Percentiles rank a stretch among this genome's conserved stretches.
Evolutionary conservation across 2,113 vertebrate species (phyloP).

Genomic region (Mustela nigripes): DNA sequence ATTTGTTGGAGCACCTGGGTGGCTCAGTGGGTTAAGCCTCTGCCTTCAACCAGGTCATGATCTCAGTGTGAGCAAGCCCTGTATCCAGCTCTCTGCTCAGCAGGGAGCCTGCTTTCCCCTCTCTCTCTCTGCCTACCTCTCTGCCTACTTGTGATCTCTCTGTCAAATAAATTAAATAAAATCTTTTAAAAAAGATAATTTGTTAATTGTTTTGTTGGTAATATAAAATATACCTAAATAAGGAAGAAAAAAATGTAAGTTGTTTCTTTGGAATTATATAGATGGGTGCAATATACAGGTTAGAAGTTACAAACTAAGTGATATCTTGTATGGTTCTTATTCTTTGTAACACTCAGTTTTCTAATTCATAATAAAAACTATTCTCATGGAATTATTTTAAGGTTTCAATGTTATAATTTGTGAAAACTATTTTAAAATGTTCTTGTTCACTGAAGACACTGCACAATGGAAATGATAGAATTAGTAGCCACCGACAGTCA

Average conservation of each 20-base stretch:
- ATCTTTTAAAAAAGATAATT: background rate
- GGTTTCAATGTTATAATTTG: background rate
- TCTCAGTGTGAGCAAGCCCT: no score
- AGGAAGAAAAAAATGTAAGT: background rate
- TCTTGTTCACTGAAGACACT: background rate
- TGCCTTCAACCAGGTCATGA: no score
- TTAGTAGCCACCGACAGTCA: background rate
- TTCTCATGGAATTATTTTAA: background rate
- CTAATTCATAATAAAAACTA: background rate
- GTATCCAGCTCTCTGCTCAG: no score
- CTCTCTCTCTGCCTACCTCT: no score
- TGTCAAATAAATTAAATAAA: no score
- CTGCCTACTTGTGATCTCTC: no score
- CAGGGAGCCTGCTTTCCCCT: no score
- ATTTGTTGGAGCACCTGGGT: background rate
- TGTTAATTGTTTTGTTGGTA: background rate
- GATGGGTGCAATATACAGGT: background rate
- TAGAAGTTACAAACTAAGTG: background rate
- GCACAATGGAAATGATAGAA: background rate
- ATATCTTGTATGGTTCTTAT: background rate
- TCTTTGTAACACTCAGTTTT: background rate
- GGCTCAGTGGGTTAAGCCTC: no score
- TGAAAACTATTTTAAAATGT: background rate
- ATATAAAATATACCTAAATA: background rate
- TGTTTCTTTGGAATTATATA: background rate